Evolutionary conservation across 2,888 invertebrate genomes (phyloP), one percentile per base, ranked within the genome.

Genomic region (Drosophila subsilvestris): DNA sequence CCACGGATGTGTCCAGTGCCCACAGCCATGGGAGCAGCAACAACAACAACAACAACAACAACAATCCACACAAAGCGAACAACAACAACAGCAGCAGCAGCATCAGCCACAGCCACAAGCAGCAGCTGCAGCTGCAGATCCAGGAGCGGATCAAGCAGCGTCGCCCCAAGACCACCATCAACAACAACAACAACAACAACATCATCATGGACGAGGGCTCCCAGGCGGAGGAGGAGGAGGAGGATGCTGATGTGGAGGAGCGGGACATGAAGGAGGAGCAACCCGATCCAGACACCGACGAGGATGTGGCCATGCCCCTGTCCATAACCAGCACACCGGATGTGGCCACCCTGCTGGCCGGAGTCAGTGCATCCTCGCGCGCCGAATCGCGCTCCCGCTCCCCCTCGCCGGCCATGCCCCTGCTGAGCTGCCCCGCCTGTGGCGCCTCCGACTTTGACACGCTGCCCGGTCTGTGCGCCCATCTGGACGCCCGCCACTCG

Each of bases 401-500:
- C 4, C 66, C 27, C 29, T 55, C 9, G 45, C 53, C 56, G 62
- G 51, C 59, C 51, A 50, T 45, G 27, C n/a, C 58, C 29, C 55
- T 71, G 37, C 92, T 91, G 63, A 92, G 92, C 53, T 96, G 96
- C 80, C 94, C 94, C 0, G 93, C 94, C 0, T 96, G 96, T 86
- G 93, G 93, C 27, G 92, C 94, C 42, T 92, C 93, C 54, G 94
- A 95, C 65, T 96, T 95, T 80, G 91, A 93, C 1, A 94, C 94
- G 12, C 91, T 93, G 76, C 92, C 93, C 10, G 93, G 93, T 0
- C 90, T 96, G 29, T 94, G 95, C 74, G 93, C 93, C 2, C 96
- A 96, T 86, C 90, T 96, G 81, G 95, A 95, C 83, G 93, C 93
- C 45, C 93, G 93, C 66, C 96, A 96, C 90, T 94, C 95, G 0